phyloP scores from a whole-genome alignment of 1,140 invertebrate genomes.

The Steinernema khuongi region DNA sequence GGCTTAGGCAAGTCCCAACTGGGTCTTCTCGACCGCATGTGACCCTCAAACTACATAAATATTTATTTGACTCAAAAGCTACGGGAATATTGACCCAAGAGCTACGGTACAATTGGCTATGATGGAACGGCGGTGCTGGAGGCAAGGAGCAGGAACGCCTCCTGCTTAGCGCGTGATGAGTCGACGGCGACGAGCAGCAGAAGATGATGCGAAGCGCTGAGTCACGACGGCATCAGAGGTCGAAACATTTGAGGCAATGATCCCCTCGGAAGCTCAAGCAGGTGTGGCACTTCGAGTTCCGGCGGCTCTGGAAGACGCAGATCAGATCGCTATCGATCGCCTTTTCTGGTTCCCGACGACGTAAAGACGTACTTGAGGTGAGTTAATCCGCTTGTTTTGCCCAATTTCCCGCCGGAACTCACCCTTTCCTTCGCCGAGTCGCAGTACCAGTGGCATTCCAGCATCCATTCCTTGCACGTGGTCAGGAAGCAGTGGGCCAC shows the following conservation, averaged over 20 bases:
- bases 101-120: not conserved
- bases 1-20: too few relatives aligned
- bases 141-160: not conserved
- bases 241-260: conserved; percentile 36
- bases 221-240: conserved; percentile 23
- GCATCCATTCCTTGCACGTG: conserved; percentile 39
- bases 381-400: conserved; percentile 1
- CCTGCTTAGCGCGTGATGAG: conserved; percentile 1
- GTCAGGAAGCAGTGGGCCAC: conserved; percentile 36
- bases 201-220: not conserved
- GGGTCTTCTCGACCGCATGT: too few relatives aligned
- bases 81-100: not conserved
- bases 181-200: not conserved
- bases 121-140: not conserved
- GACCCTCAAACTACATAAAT: too few relatives aligned
- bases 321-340: not conserved
- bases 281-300: conserved; percentile 29
- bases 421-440: conserved; percentile 35
- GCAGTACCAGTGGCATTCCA: conserved; percentile 40
- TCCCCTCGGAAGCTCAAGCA: conserved; percentile 34
- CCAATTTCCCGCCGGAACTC: not conserved
- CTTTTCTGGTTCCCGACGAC: not conserved
- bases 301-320: not conserved
- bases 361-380: not conserved
- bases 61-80: too few relatives aligned